Evolutionary conservation across 2,797 vertebrate genomes (phyloP), one percentile per base, ranked within the genome.

Genomic region (Scleropages formosus): DNA sequence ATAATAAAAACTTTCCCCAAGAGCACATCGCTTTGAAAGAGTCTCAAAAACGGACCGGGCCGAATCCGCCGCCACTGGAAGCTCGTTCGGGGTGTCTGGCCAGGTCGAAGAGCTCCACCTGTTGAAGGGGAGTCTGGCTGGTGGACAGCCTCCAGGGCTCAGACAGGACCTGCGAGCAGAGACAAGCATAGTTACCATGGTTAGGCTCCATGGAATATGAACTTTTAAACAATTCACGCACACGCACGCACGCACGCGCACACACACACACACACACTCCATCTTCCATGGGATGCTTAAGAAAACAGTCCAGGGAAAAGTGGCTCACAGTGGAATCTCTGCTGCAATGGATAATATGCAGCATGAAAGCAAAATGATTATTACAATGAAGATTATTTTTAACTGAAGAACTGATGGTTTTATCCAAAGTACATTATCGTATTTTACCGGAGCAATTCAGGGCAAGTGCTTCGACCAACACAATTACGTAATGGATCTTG

Each of bases 71-170:
- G 22, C 98, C 98, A 0, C 92, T 94, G 61, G 94, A 89, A 62
- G 96, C 91, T 1, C 93, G 92, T 49, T 97, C 91, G 0, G 97
- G 95, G 81, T 96, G 88, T 75, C 80, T 94, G 78, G 91, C 89
- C 69, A 99, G 85, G 80, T 98, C 89, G 39, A 96, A 95, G 58
- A 96, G 87, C 0, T 94, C 93, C 10, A 93, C 72, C 83, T 96
- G 91, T 77, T 99, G 98, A 77, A 95, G 91, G 3, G 97, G 96
- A 0, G 97, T 99, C 87, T 99, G 97, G 85, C 97, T 99, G 0
- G 98, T 99, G 44, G 98, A 99, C 73, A 99, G 82, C 76, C 95
- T 92, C 98, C 98, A 99, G 0, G 97, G 96, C 60, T 98, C 96
- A 8, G 98, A 95, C 75, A 99, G 83, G 26, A 99, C 98, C 98